Evolutionary conservation across 1,140 invertebrate genomes (phyloP).

Genomic region (Sycobia sp.): DNA sequence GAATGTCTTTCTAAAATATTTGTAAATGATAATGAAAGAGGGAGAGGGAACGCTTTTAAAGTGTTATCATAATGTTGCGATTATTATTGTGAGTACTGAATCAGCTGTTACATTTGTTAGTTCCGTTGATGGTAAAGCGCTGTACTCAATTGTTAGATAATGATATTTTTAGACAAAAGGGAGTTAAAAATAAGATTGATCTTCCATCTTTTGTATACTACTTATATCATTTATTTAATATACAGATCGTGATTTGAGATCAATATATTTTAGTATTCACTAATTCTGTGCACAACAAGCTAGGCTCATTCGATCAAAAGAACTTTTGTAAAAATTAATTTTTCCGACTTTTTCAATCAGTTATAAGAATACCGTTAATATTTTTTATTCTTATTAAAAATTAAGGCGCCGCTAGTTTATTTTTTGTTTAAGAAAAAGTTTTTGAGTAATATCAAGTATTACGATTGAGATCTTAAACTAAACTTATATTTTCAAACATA

Average conservation of each 20-base stretch:
- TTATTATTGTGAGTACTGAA: slow-evolving; percentile 8
- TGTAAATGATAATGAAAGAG: slow-evolving; percentile 4
- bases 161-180: slow-evolving; percentile 1
- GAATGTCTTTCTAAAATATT: slow-evolving; percentile 17
- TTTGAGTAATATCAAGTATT: slow-evolving; percentile 25
- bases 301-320: neutral
- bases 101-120: neutral
- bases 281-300: slow-evolving; percentile 11
- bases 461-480: slow-evolving; percentile 11
- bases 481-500: slow-evolving; percentile 19
- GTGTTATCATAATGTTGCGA: slow-evolving; percentile 8
- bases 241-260: slow-evolving; percentile 22
- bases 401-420: slow-evolving; percentile 11
- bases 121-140: neutral
- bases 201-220: slow-evolving; percentile 28
- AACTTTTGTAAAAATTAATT: slow-evolving; percentile 33
- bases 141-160: slow-evolving; percentile 3
- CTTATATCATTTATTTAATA: slow-evolving; percentile 18
- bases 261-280: slow-evolving; percentile 31
- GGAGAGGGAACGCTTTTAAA: slow-evolving; percentile 13
- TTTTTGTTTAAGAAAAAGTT: slow-evolving; percentile 26
- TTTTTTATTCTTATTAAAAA: slow-evolving; percentile 21
- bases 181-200: slow-evolving; percentile 7
- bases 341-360: slow-evolving; percentile 25
- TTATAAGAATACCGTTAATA: slow-evolving; percentile 14